Evolutionary conservation across 1,140 invertebrate species (phyloP), one percentile per base, ranked within the genome.

Genomic region (Scaptomyza hsui): DNA sequence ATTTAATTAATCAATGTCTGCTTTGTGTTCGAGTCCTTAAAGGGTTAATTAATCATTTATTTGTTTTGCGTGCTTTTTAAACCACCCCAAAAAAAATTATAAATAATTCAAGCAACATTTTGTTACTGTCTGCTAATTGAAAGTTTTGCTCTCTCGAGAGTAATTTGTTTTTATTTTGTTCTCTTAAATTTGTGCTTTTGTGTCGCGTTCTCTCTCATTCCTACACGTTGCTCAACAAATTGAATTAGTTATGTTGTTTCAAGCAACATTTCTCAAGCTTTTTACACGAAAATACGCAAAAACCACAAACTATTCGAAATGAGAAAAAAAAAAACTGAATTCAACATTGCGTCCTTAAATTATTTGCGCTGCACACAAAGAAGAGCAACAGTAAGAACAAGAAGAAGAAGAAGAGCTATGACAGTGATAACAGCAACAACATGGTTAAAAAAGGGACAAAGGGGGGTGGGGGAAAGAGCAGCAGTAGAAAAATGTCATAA

Each of bases 401-500:
- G 0, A 19, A 18, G 35, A 29, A 15, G 12, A 35, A 26, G 24
- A 52, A 35, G 13, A 53, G 24, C 39, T 42, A 24, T 68, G 64
- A 68, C 64, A 52, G 56, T 68, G 64, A 68, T 61, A 70, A 70
- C 55, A 59, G 35, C 26, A 49, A 42, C 55, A 56, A 67, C 18
- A 67, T 44, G 42, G 19, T 5, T 16, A 18, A 55, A 13, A 39
- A 18, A 21, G 32, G 32, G 3, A 9, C 24, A 24, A n/a, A 4
- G 32, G 12, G 3, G 32, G 12, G 12, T 6, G 32, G 0, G 32
- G 32, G 12, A 12, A 37, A 29, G 48, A 56, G 47, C 41, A 24
- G 44, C 35, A 68, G 24, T 48, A 41, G 64, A 52, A 68, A 72
- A 63, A 79, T 80, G 76, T 80, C 77, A 79, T 80, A 79, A 79